Evolutionary conservation across 2,888 invertebrate species (phyloP).

Genomic region (Eulithis prunata): DNA sequence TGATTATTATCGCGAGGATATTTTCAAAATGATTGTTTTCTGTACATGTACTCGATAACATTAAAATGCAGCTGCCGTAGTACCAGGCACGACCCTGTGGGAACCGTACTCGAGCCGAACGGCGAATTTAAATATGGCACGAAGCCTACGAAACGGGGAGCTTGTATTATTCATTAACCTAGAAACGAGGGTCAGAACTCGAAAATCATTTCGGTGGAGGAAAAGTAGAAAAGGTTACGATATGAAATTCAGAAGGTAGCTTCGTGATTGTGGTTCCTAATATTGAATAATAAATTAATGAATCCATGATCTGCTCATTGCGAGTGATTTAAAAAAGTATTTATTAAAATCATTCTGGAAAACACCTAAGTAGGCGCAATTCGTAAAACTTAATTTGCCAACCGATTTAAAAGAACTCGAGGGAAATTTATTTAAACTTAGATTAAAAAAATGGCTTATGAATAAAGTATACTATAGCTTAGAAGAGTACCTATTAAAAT

Average conservation of each 20-base stretch:
- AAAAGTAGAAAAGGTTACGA: conserved; percentile 10
- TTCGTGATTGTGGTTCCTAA: neutral
- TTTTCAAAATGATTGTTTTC: conserved; percentile 11
- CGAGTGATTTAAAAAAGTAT: too few species aligned
- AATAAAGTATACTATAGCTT: too few species aligned
- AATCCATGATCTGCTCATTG: too few species aligned
- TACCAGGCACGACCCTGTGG: conserved; percentile 53
- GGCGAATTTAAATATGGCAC: conserved; percentile 53
- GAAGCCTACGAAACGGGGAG: conserved; percentile 35
- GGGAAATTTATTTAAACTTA: too few species aligned
- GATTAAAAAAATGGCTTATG: too few species aligned
- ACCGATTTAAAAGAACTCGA: too few species aligned
- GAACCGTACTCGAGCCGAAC: conserved; percentile 43
- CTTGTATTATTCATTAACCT: conserved; percentile 33
- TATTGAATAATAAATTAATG: neutral
- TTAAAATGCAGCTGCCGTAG: conserved; percentile 43
- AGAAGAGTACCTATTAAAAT: too few species aligned
- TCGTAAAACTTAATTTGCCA: too few species aligned
- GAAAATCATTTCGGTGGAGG: conserved; percentile 6
- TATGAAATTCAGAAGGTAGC: neutral
- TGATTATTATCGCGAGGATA: conserved; percentile 16
- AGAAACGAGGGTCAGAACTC: conserved; percentile 22
- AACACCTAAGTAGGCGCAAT: too few species aligned
- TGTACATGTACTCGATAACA: conserved; percentile 13
- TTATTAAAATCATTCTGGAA: too few species aligned